Base-by-base conservation (phyloP, 1,140 invertebrate genomes). In the Diachasma alloeum region DNA sequence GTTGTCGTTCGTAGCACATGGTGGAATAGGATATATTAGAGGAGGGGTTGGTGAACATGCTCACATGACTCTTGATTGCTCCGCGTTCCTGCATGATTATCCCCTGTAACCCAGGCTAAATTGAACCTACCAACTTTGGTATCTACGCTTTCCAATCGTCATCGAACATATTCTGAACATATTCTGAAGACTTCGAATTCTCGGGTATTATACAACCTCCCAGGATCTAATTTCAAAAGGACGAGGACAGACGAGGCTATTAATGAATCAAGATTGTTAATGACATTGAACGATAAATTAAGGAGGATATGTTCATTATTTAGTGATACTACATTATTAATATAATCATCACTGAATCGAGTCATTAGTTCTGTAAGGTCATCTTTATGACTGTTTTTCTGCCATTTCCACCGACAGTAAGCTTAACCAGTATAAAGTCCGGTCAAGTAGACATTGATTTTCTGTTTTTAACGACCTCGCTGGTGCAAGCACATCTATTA, bases 401-500 rank as follows among this genome's bases (percentile, higher is more conserved):
- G n/a, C n/a, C 5, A 53, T n/a, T 53, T 53, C n/a, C 48, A 10
- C 4, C 48, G 4, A 53, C n/a, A 53, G 48, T 53, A n/a, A 17
- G 17, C n/a, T n/a, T n/a, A n/a, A n/a, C n/a, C n/a, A n/a, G n/a
- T n/a, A n/a, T n/a, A n/a, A n/a, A n/a, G n/a, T n/a, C n/a, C n/a
- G n/a, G n/a, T n/a, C 53, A 22, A 59, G 17, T 59, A 22, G 1
- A 1, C 53, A 59, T 59, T 59, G 53, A 59, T 59, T 59, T 59
- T 22, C 10, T 17, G 3, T 3, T 59, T 59, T 59, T 59, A 59
- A n/a, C 53, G 53, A 59, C 1, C 17, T 5, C 11, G 10, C 19
- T 22, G 53, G 10, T 17, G 19, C 6, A 59, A 4, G 53, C 17
- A 59, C 53, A 75, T 73, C 75, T 73, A 75, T 82, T 80, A 81